phyloP scores from a whole-genome alignment of 2,797 vertebrate genomes.

The Momotus momota region DNA sequence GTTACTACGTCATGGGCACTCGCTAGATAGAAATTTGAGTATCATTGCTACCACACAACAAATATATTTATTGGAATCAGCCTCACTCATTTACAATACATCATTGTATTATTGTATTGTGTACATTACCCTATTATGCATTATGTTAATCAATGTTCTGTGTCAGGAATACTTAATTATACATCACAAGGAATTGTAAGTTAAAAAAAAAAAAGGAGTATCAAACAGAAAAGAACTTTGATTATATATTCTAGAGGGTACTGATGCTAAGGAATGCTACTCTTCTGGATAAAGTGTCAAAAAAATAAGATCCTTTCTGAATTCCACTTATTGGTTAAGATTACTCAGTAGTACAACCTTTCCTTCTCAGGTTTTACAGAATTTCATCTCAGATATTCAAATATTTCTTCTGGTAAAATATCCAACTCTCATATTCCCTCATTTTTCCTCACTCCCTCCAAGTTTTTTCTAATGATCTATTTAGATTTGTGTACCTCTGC shows the following conservation, averaged over 20 bases:
- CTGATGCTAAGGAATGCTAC: not conserved
- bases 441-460: not conserved
- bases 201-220: not conserved
- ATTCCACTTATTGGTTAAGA: not conserved
- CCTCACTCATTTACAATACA: not conserved
- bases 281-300: not conserved
- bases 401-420: not conserved
- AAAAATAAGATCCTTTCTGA: not conserved
- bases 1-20: not conserved
- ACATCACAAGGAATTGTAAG: not conserved
- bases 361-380: not conserved
- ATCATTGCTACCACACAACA: not conserved
- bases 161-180: not conserved
- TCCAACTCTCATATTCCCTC: not conserved
- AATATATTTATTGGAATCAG: not conserved
- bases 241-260: not conserved
- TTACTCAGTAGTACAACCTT: not conserved
- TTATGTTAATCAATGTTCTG: not conserved
- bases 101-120: not conserved
- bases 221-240: not conserved
- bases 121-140: not conserved
- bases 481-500: not conserved
- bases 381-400: not conserved
- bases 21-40: not conserved
- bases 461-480: not conserved